Base-by-base conservation (phyloP, 2,888 invertebrate genomes). In the Euzophera pinguis region DNA sequence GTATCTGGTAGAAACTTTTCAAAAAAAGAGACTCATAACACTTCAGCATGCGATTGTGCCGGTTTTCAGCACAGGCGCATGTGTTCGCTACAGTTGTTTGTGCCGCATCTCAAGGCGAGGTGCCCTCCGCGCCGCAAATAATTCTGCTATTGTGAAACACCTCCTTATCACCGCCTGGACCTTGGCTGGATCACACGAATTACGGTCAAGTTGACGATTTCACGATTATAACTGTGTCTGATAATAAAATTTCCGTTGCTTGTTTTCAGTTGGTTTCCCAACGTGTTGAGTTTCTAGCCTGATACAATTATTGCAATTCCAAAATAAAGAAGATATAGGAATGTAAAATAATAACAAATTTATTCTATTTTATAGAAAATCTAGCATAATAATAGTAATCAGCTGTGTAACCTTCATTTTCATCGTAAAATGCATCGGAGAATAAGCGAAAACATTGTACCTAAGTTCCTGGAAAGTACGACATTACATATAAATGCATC, bases 141-240 rank as follows among this genome's bases (percentile, higher is more conserved):
- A 89, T 89, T 89, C 89, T 84, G 84, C 87, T 87, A 82, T 90
- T 90, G 90, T 89, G 90, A 84, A 90, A 90, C 81, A 77, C 62
- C 64, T 65, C 74, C 81, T 86, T 86, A 87, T 89, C 88, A 84
- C 70, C 68, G 69, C 70, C 65, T 60, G 69, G 70, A 77, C 89
- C 89, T 90, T 89, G 87, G 81, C 66, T 78, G 79, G 82, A 89
- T 86, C 86, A 83, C 70, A 81, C 78, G 84, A 89, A 89, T 89
- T 90, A 89, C 89, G 90, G 90, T 88, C 89, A 90, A 87, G 88
- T 88, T 88, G 88, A 89, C 81, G 81, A 82, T 86, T 85, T 79
- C 77, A 82, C 75, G 82, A 87, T 86, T 81, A 79, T 79, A 77
- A 78, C 80, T 77, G 70, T 71, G 61, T 72, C 69, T 71, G 78